Base-by-base conservation (phyloP, 2,888 invertebrate genomes). In the Pseudococcus longispinus region DNA sequence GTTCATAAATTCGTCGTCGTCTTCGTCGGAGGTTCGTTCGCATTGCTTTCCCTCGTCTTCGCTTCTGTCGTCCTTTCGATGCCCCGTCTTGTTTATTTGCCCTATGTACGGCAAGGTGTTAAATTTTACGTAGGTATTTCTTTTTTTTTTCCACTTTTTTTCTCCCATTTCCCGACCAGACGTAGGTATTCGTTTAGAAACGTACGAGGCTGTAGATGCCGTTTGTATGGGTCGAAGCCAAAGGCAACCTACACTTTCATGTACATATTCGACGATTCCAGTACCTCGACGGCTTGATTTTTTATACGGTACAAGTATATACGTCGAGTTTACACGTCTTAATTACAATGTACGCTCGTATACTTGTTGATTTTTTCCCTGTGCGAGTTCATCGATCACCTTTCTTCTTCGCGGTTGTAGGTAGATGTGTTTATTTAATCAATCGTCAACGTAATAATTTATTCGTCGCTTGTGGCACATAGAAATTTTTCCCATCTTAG, bases 401-500 rank as follows among this genome's bases (percentile, higher is more conserved):
- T 23, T 26, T 23, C 65, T 23, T 65, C 23, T 65, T 11, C 9
- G 20, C 13, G 65, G 23, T 13, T 65, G 20, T 20, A 15, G 37
- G 8, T 23, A 23, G 20, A 65, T 2, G 13, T 26, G 65, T 26
- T 65, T 65, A 65, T 65, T 65, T 65, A 65, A 65, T 65, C 65
- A 65, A 65, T 65, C 65, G 65, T n/a, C 4, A 51, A 51, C 51
- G 51, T 51, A 51, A 51, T 65, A 65, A 65, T 65, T 65, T 65
- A 65, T 65, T 23, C 65, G 23, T 65, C 65, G 65, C 65, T 65
- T 23, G 15, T 65, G 65, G 65, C 65, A 26, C 4, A 26, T 65
- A 65, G 26, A 65, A 65, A 23, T 65, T 65, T 26, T 26, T 65
- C 65, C 65, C 65, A 65, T 23, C 26, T 26, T 26, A 2, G 26